Evolutionary conservation across 1,140 invertebrate species (phyloP), one percentile per base, ranked within the genome.

Genomic region (Diabrotica virgifera): DNA sequence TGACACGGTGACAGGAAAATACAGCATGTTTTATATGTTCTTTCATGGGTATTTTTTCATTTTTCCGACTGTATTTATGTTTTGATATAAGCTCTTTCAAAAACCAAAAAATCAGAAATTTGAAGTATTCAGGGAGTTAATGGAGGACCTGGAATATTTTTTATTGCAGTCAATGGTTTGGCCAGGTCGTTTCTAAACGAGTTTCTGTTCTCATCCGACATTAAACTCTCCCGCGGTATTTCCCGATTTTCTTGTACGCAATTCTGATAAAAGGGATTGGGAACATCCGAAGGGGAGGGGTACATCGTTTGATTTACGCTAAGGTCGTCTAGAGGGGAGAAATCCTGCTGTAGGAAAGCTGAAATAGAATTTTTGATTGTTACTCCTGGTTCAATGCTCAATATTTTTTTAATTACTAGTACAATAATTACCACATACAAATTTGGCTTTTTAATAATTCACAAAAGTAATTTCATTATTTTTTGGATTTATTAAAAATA

Each of bases 121-220:
- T 24, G 24, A n/a, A 36, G 14, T 53, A 11, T 53, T 46, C 65
- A 75, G 11, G 71, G 68, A 51, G 69, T 59, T 37, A 64, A 55
- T 2, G 70, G 69, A 24, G 75, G 72, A 36, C 70, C 70, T 11
- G 73, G 68, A 38, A 74, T 65, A 64, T 72, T 74, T 46, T 63
- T 67, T 14, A 77, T 62, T 50, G 72, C 69, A 10, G 69, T 73
- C 60, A 76, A 59, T 46, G 70, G 69, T 66, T 53, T 63, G 5
- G 69, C 61, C 9, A 72, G 5, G 14, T 67, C 65, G 8, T 65
- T 54, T 50, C 70, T 65, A 24, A 57, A 67, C 5, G 40, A 52
- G 72, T 69, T 72, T 58, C 67, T 64, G 35, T 69, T 59, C 61
- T 65, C 52, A 71, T 63, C 66, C 0, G 62, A 58, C 64, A 59